A percentile compares a stretch with the other conserved stretches of the same genome.
Evolutionary conservation across 2,113 vertebrate genomes (phyloP).

Genomic region (Acrocephalus arundinaceus): DNA sequence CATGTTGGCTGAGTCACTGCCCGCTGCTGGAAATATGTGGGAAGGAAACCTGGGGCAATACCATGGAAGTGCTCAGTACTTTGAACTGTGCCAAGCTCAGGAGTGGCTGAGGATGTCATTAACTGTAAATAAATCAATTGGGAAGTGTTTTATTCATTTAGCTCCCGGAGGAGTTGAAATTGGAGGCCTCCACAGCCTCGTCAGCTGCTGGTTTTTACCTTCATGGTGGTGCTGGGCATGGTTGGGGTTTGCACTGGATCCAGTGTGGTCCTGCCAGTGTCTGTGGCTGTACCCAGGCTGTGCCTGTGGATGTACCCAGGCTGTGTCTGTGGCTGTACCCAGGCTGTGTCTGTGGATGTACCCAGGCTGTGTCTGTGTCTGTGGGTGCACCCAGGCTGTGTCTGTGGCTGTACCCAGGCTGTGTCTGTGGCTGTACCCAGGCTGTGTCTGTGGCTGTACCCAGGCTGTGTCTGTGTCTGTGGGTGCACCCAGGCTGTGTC

Average conservation of each 20-base stretch:
- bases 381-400: too few relatives aligned
- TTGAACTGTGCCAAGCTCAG: background rate
- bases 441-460: too few relatives aligned
- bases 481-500: accelerated
- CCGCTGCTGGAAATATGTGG: background rate
- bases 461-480: too few relatives aligned
- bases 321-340: accelerated
- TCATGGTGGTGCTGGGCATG: accelerated
- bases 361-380: too few relatives aligned
- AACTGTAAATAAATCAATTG: slow-evolving; percentile 34
- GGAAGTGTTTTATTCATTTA: slow-evolving; percentile 24
- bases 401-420: too few relatives aligned
- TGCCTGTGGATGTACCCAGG: accelerated
- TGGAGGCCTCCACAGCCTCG: background rate
- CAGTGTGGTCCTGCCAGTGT: background rate
- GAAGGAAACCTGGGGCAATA: background rate
- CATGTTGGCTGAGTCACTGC: slow-evolving; percentile 52
- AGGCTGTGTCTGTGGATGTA: too few relatives aligned
- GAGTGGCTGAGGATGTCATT: background rate
- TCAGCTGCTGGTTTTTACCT: background rate
- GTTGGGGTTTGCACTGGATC: background rate
- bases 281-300: background rate
- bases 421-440: too few relatives aligned
- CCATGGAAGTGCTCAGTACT: background rate
- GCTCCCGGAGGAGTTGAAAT: background rate